Base-by-base conservation (phyloP, 2,888 invertebrate genomes). In the Trachelus iudaicus region DNA sequence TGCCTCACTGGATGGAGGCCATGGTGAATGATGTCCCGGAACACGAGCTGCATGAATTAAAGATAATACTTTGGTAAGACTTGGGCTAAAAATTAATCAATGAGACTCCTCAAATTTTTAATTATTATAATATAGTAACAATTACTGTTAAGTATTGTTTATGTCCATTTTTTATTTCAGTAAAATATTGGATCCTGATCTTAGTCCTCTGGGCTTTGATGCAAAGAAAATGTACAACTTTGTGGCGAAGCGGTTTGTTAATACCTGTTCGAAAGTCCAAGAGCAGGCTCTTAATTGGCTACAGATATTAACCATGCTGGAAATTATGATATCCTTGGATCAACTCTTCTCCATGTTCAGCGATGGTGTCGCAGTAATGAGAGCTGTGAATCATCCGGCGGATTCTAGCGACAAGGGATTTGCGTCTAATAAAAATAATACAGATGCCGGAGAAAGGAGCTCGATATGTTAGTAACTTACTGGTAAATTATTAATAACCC, bases 1-100 rank as follows among this genome's bases (percentile, higher is more conserved):
- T 99, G 98, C 99, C 99, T 0, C 96, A 97, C 87, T 99, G 99
- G 99, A 96, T 99, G 96, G 98, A 99, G 92, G 98, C 98, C 0
- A 97, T 99, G 83, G 97, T 97, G 76, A 96, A 96, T 81, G 97
- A 98, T 89, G 97, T 98, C 0, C 97, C 97, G 0, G 97, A 97
- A 90, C 96, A 97, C 90, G 98, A 98, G 88, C 92, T 97, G 73
- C 92, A 94, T 75, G 97, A 98, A 89, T 92, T 98, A 30, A 96
- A 97, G 92, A 95, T 97, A 81, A 94, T 97, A 56, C 93, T 96
- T 69, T 94, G 94, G 95, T 95, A 87, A 84, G 77, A 79, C 13
- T 4, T 23, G 69, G 23, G 56, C 6, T 40, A 40, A 37, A 23
- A 31, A 15, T 69, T 40, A 69, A 35, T 75, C 0, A 56, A 37